Conservation (phyloP, 2,888 invertebrate species). For the Muschampia plurimacula region DNA sequence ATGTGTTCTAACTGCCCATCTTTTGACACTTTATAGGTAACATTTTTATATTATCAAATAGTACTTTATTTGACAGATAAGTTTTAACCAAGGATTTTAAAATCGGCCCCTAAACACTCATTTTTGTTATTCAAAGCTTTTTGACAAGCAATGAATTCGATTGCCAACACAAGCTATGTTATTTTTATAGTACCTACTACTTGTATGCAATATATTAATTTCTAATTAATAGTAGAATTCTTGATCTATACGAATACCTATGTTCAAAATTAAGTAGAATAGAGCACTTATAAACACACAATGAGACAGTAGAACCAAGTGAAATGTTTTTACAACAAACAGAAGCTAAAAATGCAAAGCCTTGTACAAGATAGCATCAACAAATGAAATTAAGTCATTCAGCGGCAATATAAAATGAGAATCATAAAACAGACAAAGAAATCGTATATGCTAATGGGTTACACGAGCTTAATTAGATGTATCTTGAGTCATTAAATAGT, state of each 20-base stretch:
- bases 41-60: too few relatives aligned
- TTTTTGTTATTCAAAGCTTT: too few relatives aligned
- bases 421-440: conserved; percentile 37
- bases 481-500: conserved; percentile 28
- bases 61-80: too few relatives aligned
- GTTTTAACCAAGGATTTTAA: too few relatives aligned
- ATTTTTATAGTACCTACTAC: too few relatives aligned
- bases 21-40: too few relatives aligned
- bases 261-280: background rate
- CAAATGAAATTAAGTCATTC: conserved; percentile 39
- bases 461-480: conserved; percentile 32
- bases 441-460: conserved; percentile 34
- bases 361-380: conserved; percentile 33
- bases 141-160: too few relatives aligned
- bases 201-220: too few relatives aligned
- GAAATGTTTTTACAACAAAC: conserved; percentile 22
- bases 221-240: too few relatives aligned
- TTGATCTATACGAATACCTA: too few relatives aligned
- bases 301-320: conserved; percentile 7
- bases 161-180: background rate
- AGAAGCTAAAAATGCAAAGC: conserved; percentile 38
- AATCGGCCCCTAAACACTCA: too few relatives aligned
- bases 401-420: conserved; percentile 30
- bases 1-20: too few relatives aligned
- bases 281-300: background rate